These are phyloP conservation scores for Sanderia malayensis DNA, from an alignment of 30 jellyfish, hydroid and myxozoan genomes.

Conservation along the genomic window DNA sequence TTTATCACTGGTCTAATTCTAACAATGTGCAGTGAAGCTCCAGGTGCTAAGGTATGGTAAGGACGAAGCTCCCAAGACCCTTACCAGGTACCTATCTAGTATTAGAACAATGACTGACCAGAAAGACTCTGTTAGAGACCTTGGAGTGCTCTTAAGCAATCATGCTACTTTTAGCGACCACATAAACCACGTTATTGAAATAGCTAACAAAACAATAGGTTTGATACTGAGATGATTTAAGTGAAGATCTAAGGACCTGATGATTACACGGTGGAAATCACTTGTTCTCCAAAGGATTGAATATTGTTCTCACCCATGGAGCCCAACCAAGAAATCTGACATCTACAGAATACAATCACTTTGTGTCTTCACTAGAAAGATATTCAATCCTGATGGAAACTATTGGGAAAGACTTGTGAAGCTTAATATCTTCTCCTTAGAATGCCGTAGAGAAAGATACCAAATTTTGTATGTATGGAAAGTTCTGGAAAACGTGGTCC, in stretches of 20 bases:
- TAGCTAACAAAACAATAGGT: neutral
- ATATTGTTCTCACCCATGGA: neutral
- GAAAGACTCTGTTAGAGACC: slow-evolving; percentile 4
- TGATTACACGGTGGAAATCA: neutral
- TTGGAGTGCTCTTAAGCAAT: neutral
- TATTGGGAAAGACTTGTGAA: neutral
- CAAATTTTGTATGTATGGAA: too few relatives aligned
- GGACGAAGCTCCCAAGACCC: slow-evolving; percentile 5
- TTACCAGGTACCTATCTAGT: neutral
- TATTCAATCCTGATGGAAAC: neutral
- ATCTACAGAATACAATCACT: neutral
- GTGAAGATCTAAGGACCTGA: neutral
- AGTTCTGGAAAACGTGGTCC: too few relatives aligned
- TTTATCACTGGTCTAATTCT: neutral
- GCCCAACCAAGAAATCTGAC: neutral
- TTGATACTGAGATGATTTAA: neutral
- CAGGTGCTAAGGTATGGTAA: neutral
- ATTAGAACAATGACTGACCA: neutral
- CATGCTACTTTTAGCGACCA: neutral
- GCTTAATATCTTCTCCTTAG: neutral
- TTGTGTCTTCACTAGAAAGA: neutral
- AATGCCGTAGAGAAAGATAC: too few relatives aligned
- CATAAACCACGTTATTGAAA: neutral
- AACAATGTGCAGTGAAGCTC: neutral
- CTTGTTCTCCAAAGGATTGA: neutral